phyloP scores from a whole-genome alignment of 2,113 vertebrate genomes.

The Dipodomys stephensi region DNA sequence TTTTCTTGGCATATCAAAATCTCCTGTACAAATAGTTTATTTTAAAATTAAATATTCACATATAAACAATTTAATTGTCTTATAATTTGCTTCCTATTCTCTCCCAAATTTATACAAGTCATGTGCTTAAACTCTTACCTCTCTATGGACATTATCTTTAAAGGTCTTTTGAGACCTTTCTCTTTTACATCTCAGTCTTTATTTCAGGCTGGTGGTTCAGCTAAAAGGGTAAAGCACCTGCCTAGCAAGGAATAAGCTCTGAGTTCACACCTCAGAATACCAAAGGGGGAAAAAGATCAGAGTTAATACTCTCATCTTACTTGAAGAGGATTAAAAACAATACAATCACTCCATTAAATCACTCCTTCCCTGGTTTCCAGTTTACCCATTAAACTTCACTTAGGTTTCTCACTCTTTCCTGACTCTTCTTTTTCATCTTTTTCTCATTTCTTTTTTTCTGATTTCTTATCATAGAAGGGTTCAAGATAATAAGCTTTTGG shows the following conservation, averaged over 20 bases:
- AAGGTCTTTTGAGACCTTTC: not conserved
- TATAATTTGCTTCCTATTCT: not conserved
- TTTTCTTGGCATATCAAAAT: not conserved
- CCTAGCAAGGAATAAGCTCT: too few species aligned
- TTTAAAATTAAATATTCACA: not conserved
- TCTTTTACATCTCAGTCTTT: not conserved
- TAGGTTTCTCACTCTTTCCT: not conserved
- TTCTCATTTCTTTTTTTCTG: not conserved
- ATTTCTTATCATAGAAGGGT: not conserved
- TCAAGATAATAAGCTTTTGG: not conserved
- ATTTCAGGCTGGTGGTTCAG: not conserved
- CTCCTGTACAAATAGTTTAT: not conserved
- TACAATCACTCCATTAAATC: not conserved
- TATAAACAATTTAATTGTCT: not conserved
- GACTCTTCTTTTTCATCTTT: not conserved
- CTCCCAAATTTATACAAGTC: not conserved
- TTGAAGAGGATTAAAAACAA: not conserved
- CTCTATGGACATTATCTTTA: not conserved
- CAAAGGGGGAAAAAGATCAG: too few species aligned
- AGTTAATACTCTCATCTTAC: too few species aligned
- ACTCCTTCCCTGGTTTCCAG: not conserved
- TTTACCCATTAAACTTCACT: not conserved
- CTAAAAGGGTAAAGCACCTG: too few species aligned
- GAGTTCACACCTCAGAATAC: too few species aligned
- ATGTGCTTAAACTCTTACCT: not conserved